Percentiles rank a stretch among this genome's conserved stretches.
Evolutionary conservation across 2,797 vertebrate genomes (phyloP).

Genomic region (Esox lucius): DNA sequence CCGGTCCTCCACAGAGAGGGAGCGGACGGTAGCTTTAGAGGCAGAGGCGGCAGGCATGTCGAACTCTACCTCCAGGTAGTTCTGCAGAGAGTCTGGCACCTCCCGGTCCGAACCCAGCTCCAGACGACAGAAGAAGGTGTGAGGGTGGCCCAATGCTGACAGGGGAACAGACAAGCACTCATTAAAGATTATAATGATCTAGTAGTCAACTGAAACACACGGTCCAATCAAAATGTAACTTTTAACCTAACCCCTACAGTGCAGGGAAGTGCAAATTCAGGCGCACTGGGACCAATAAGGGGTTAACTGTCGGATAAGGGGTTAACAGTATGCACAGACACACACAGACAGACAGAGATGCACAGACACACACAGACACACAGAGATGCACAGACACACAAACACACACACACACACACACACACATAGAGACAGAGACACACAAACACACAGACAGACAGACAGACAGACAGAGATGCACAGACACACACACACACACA

Average conservation of each 20-base stretch:
- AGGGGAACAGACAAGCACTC: conserved; percentile 10
- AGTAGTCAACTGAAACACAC: no score
- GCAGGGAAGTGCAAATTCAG: no score
- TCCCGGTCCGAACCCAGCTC: conserved; percentile 89
- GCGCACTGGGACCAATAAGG: no score
- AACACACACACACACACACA: no score
- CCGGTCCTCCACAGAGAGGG: conserved; percentile 81
- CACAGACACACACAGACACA: not conserved
- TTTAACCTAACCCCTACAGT: no score
- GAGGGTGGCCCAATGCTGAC: conserved; percentile 79
- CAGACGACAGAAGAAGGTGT: conserved; percentile 89
- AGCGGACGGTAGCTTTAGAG: conserved; percentile 80
- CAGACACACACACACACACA: no score
- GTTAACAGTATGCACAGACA: not conserved
- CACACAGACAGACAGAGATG: not conserved
- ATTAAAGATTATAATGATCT: not conserved
- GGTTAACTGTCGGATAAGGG: no score
- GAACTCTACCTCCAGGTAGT: conserved; percentile 81
- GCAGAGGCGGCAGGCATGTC: conserved; percentile 86
- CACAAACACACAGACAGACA: no score
- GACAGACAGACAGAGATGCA: no score
- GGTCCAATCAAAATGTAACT: no score
- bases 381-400: not conserved
- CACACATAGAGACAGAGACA: no score
- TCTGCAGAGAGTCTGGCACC: conserved; percentile 80